Evolutionary conservation across 2,888 invertebrate genomes (phyloP).

Genomic region (Coecobrya sp.): DNA sequence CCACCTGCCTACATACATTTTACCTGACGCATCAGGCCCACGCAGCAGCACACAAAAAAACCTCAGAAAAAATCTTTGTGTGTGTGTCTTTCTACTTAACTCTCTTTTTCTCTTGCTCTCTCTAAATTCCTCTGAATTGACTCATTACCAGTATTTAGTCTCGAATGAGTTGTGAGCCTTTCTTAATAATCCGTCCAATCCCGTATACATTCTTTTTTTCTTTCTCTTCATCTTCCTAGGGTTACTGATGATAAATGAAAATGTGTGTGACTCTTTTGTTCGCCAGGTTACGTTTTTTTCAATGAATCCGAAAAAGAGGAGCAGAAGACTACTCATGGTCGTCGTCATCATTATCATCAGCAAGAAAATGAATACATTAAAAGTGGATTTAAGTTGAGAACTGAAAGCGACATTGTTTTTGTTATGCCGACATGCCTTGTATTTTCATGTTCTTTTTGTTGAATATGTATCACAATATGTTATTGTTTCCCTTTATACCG

Average conservation of each 20-base stretch:
- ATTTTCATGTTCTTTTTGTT: not conserved
- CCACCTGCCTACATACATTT: constrained; percentile 61
- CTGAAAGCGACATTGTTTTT: constrained; percentile 46
- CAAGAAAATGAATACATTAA: constrained; percentile 51
- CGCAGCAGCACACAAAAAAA: constrained; percentile 20
- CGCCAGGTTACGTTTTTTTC: constrained; percentile 19
- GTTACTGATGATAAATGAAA: constrained; percentile 25
- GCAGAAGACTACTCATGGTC: constrained; percentile 16
- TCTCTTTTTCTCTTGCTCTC: constrained; percentile 7
- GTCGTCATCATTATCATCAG: constrained; percentile 21
- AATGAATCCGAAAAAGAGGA: constrained; percentile 12
- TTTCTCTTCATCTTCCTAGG: not conserved
- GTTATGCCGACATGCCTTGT: constrained; percentile 53
- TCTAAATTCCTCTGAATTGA: constrained; percentile 76
- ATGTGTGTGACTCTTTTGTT: not conserved
- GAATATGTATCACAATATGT: not conserved
- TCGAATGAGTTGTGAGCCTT: constrained; percentile 63
- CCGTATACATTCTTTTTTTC: constrained; percentile 15
- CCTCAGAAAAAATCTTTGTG: not conserved
- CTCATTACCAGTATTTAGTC: constrained; percentile 79
- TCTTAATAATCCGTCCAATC: constrained; percentile 53
- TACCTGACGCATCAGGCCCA: constrained; percentile 29
- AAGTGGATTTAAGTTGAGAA: constrained; percentile 22
- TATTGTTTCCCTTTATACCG: not conserved
- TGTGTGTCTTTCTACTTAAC: constrained; percentile 45